phyloP scores from a whole-genome alignment of 2,888 invertebrate species.

The Ophion slaviceki region DNA sequence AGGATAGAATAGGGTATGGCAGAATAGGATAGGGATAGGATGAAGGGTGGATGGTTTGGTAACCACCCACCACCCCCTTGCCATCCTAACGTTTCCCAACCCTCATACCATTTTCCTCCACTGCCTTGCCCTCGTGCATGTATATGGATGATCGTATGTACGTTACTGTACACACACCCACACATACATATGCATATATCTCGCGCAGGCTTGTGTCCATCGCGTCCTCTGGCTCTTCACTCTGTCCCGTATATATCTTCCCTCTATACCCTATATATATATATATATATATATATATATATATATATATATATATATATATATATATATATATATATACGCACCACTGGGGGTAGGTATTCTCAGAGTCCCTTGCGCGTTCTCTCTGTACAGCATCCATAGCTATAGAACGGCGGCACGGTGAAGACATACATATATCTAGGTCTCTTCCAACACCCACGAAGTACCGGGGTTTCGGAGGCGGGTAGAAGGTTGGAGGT shows the following conservation, averaged over 20 bases:
- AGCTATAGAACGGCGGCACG: slow-evolving; percentile 11
- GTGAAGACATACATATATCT: slow-evolving; percentile 29
- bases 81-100: slow-evolving; percentile 59
- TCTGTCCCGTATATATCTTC: slow-evolving; percentile 42
- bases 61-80: slow-evolving; percentile 71
- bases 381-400: slow-evolving; percentile 25
- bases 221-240: slow-evolving; percentile 64
- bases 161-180: slow-evolving; percentile 28
- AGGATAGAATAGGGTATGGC: slow-evolving; percentile 76
- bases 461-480: slow-evolving; percentile 41
- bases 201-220: slow-evolving; percentile 64
- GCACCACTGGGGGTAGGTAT: slow-evolving; percentile 40
- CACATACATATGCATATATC: slow-evolving; percentile 50
- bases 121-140: slow-evolving; percentile 42
- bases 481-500: slow-evolving; percentile 73
- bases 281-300: no score
- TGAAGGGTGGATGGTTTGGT: slow-evolving; percentile 68
- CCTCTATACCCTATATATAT: slow-evolving; percentile 40
- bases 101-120: slow-evolving; percentile 57
- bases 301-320: slow-evolving; percentile 38
- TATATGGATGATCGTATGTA: slow-evolving; percentile 2
- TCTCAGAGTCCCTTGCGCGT: slow-evolving; percentile 55
- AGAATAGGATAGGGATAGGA: slow-evolving; percentile 73
- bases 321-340: slow-evolving; percentile 17
- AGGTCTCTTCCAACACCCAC: slow-evolving; percentile 63